A percentile compares a stretch with the other conserved stretches of the same genome.
These are phyloP conservation scores for Archaeoteleia sp. DNA, from an alignment of 2,888 invertebrate genomes.

Conservation along the genomic window DNA sequence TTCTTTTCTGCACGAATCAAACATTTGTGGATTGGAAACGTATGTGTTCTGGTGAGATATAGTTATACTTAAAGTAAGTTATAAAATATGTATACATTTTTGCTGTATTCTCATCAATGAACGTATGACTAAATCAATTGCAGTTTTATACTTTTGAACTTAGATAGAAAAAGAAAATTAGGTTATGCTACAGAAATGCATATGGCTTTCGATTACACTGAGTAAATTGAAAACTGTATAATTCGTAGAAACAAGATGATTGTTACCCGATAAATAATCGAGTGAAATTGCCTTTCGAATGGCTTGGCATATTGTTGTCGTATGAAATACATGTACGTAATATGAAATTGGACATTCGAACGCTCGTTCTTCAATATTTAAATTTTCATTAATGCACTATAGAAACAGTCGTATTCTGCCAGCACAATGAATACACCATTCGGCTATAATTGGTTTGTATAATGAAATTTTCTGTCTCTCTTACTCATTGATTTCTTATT, in stretches of 20 bases:
- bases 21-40: too few species aligned
- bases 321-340: slow-evolving; percentile 25
- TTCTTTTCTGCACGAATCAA: too few species aligned
- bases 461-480: neutral
- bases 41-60: too few species aligned
- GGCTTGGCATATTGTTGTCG: slow-evolving; percentile 22
- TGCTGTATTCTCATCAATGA: too few species aligned
- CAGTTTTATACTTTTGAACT: too few species aligned
- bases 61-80: too few species aligned
- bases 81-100: too few species aligned
- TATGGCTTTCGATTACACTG: too few species aligned
- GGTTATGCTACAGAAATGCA: too few species aligned
- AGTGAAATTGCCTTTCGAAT: slow-evolving; percentile 8
- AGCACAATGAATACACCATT: neutral
- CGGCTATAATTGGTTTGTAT: neutral
- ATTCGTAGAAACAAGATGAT: slow-evolving; percentile 1
- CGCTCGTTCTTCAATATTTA: slow-evolving; percentile 41
- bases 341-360: slow-evolving; percentile 39
- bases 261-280: slow-evolving; percentile 1
- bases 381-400: slow-evolving; percentile 41
- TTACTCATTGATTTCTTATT: too few species aligned
- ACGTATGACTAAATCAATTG: too few species aligned
- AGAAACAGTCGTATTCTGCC: slow-evolving; percentile 11
- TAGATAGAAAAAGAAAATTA: too few species aligned
- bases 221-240: neutral